Percentiles rank a stretch among this genome's conserved stretches.
Evolutionary conservation across 2,888 invertebrate species (phyloP).

Genomic region (Melanophora roralis): DNA sequence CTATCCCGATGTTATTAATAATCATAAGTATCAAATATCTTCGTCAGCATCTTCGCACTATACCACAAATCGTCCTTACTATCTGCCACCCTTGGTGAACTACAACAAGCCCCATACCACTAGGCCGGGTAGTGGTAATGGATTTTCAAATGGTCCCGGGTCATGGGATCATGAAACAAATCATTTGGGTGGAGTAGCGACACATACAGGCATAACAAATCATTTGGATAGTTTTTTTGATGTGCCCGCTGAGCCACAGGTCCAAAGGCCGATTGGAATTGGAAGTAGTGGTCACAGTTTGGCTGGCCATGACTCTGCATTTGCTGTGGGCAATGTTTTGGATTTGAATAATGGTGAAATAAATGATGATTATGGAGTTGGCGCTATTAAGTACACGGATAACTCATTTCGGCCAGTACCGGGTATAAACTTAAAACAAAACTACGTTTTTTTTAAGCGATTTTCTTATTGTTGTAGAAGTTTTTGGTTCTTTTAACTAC

Average conservation of each 20-base stretch:
- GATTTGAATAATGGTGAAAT: constrained; percentile 73
- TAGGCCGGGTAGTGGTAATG: constrained; percentile 61
- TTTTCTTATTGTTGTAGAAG: not conserved
- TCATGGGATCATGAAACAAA: constrained; percentile 75
- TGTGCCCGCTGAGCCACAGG: constrained; percentile 59
- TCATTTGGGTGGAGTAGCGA: constrained; percentile 65
- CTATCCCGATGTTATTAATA: constrained; percentile 59
- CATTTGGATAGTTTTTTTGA: constrained; percentile 76
- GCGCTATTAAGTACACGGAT: constrained; percentile 67
- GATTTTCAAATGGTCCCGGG: constrained; percentile 40
- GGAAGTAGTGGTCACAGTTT: constrained; percentile 9
- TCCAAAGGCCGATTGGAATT: constrained; percentile 54
- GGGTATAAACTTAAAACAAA: constrained; percentile 71
- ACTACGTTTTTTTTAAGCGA: constrained; percentile 21
- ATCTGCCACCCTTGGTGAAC: constrained; percentile 1
- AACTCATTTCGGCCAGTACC: constrained; percentile 75
- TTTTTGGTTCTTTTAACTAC: not conserved
- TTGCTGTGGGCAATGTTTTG: constrained; percentile 74
- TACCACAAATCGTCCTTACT: constrained; percentile 70
- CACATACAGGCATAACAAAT: constrained; percentile 73
- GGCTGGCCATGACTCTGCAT: constrained; percentile 67
- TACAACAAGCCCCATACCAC: constrained; percentile 54
- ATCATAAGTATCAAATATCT: constrained; percentile 66
- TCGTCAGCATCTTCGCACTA: constrained; percentile 64
- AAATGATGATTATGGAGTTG: constrained; percentile 69